Base-by-base conservation (phyloP, 2,888 invertebrate species). In the Pedicia rivosa region DNA sequence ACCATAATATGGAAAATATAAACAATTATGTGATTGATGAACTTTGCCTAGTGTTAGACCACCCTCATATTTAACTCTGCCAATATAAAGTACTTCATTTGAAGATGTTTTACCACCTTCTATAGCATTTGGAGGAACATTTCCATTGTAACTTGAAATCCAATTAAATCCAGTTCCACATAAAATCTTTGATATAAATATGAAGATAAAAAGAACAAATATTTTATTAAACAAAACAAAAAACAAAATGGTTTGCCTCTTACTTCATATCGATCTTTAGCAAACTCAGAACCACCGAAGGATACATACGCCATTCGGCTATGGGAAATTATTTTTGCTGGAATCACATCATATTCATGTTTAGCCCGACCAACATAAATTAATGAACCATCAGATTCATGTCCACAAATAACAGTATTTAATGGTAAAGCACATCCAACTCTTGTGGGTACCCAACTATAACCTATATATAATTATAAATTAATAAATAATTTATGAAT, bases 11-110 rank as follows among this genome's bases (percentile, higher is more conserved):
- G 62, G 60, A 38, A 71, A 66, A 50, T 69, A 71, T 28, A 67
- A 59, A 39, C 60, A 59, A 19, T 59, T 60, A 46, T 71, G 67
- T 29, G 66, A 67, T 27, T 64, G 65, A 46, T 70, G 70, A 12
- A 71, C 66, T 56, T 72, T 72, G 42, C 72, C 72, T 3, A 69
- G 65, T 4, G 70, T 69, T 39, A 67, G 49, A 16, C 69, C 66
- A 22, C 69, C 70, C 34, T 65, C 62, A 46, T 70, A 63, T 46
- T 61, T 55, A 2, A 63, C 67, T 15, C 72, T 59, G 1, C 71
- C 72, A 36, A 67, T 61, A 48, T 62, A 72, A 19, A 72, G 53
- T 3, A 59, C 55, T 43, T 71, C 68, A 0, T 71, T 70, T 24
- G 62, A 62, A 13, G 49, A 44, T 2, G 71, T 71, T 26, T 53